Conservation (phyloP, 92 coral and sea anemone genomes). For the Isaurus tuberculatus region DNA sequence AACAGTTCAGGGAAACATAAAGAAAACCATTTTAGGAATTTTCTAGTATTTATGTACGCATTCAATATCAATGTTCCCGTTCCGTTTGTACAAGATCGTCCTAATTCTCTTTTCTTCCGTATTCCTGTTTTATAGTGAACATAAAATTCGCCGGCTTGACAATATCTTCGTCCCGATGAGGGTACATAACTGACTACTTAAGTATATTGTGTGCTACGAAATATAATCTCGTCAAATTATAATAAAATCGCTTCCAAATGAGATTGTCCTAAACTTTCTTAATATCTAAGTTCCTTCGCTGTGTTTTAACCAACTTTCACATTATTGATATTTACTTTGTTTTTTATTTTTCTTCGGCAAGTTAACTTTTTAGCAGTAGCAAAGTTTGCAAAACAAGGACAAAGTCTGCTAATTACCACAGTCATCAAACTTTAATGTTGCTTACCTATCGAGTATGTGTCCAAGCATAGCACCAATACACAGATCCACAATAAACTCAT, state of each 20-base stretch:
- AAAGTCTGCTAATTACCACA: background rate
- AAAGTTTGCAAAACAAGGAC: background rate
- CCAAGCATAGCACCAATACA: conserved; percentile 13
- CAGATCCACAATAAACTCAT: conserved; percentile 19
- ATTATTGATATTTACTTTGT: conserved; percentile 1
- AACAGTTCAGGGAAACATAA: too few relatives aligned
- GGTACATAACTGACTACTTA: background rate
- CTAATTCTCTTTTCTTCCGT: too few relatives aligned
- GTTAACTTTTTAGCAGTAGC: background rate
- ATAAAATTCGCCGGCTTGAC: too few relatives aligned
- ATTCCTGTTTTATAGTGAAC: background rate
- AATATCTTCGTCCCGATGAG: too few relatives aligned
- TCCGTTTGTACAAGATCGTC: too few relatives aligned
- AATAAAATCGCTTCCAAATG: background rate
- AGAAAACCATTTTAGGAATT: too few relatives aligned
- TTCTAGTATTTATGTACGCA: too few relatives aligned
- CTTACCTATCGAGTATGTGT: conserved; percentile 6
- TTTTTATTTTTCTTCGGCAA: background rate
- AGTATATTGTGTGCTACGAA: background rate
- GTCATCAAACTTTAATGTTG: background rate
- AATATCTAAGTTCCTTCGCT: background rate
- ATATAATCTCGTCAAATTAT: background rate
- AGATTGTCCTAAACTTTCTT: background rate
- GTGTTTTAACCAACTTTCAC: background rate
- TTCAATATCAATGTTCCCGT: too few relatives aligned